Evolutionary conservation across 2,797 vertebrate species (phyloP), one percentile per base, ranked within the genome.

Genomic region (Discoglossus pictus): DNA sequence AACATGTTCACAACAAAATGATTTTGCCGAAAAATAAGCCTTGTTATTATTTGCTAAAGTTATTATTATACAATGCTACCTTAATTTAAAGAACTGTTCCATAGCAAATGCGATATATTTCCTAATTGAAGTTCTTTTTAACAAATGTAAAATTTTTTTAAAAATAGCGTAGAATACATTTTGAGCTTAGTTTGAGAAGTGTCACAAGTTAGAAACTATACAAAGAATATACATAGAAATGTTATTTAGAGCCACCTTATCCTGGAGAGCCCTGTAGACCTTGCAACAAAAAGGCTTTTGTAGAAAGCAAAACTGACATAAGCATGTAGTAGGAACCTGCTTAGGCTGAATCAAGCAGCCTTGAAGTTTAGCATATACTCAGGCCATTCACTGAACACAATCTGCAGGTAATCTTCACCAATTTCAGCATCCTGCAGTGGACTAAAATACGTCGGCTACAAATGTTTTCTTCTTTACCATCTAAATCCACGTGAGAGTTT

Each of bases 201-300:
- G 23, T 8, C 39, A 16, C 23, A 12, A 42, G 23, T 16, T 23
- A 17, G 74, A 68, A 62, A 61, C 27, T 76, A 51, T 31, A 70
- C 4, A 65, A 13, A 70, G 64, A 75, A 59, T 38, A 86, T 61
- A 6, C 21, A 34, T 1, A 50, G 48, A n/a, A 56, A 13, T 8
- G 54, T 48, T 54, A 70, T 50, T 58, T 59, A 73, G 84, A 87
- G 81, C 90, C 87, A 82, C 78, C 82, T 68, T 76, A 86, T 88
- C 92, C 91, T 83, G 75, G 89, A 86, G 86, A 93, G 87, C 84
- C 91, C 83, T 86, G 79, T 76, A 84, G 85, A 86, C 90, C 91
- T 65, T 80, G 61, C 83, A 92, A 95, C 90, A 95, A 92, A 89
- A 84, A 82, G 74, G 66, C 66, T 86, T 92, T 87, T 94, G 90